Base-by-base conservation (phyloP, 1,140 invertebrate species). In the Thrips palmi region DNA sequence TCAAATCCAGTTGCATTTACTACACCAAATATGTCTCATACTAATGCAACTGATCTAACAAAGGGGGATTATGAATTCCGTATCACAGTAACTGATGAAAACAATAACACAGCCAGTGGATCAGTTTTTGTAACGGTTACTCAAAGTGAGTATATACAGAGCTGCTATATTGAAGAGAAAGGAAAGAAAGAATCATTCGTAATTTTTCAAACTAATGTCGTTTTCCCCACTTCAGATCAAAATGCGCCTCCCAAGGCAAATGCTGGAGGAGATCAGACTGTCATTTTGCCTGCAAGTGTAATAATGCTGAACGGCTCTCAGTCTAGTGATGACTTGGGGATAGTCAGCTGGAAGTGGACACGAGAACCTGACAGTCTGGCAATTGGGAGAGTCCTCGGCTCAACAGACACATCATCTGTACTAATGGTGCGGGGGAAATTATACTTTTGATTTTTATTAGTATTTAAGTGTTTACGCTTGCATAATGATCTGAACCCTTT, bases 161-260 rank as follows among this genome's bases (percentile, higher is more conserved):
- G 28, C 17, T 2, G 19, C 10, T 8, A 35, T 8, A 35, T 35
- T 35, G 8, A 18, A n/a, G n/a, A n/a, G n/a, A n/a, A n/a, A n/a
- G n/a, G n/a, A n/a, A n/a, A n/a, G n/a, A n/a, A n/a, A n/a, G n/a
- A n/a, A n/a, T n/a, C n/a, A n/a, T n/a, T n/a, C n/a, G n/a, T n/a
- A n/a, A n/a, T n/a, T n/a, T n/a, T n/a, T n/a, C n/a, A n/a, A n/a
- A n/a, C n/a, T n/a, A n/a, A n/a, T n/a, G n/a, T n/a, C n/a, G n/a
- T n/a, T 15, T 21, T 35, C 10, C 10, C 22, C 6, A 11, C 18
- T 51, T 25, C 47, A 89, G 85, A 85, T 60, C 76, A 80, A 57
- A 96, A 96, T 62, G 74, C 78, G 18, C 65, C 79, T 5, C 88
- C 88, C 0, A 75, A 77, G 52, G 87, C 87, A 1, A 76, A 86